Evolutionary conservation across 2,113 vertebrate species (phyloP).

Genomic region (Donacobius atricapilla): DNA sequence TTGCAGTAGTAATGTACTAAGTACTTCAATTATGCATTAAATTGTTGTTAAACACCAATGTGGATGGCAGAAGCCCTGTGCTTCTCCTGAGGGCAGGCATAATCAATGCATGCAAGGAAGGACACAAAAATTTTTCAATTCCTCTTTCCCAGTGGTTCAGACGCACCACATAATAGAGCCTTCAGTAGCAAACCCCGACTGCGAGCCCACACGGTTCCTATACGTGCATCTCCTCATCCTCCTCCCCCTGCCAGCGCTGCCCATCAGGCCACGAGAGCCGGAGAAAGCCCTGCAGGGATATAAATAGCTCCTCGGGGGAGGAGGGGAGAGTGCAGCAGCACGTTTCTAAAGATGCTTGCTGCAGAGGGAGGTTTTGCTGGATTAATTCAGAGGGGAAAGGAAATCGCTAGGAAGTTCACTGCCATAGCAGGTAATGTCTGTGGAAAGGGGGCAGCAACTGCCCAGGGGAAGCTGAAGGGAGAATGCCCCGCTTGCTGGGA

Average conservation of each 20-base stretch:
- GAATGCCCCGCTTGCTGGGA: background rate
- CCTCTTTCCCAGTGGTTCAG: background rate
- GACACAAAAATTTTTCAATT: background rate
- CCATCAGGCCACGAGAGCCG: background rate
- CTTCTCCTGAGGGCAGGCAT: background rate
- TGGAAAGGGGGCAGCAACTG: background rate
- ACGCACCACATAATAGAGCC: background rate
- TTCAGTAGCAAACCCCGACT: background rate
- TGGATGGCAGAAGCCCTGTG: background rate
- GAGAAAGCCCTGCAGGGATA: conserved; percentile 63
- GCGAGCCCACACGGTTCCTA: background rate
- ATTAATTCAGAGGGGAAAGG: background rate
- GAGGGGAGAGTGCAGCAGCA: conserved; percentile 26
- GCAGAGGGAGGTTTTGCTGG: conserved; percentile 12
- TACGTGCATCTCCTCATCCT: background rate
- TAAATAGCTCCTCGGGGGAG: conserved; percentile 47
- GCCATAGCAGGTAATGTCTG: background rate
- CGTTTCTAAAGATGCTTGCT: conserved; percentile 36
- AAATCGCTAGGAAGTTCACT: background rate
- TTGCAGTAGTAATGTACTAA: background rate
- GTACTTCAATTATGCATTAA: background rate
- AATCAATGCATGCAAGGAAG: background rate
- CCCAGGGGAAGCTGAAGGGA: background rate
- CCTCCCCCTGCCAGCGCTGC: background rate
- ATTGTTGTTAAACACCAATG: background rate